Evolutionary conservation across 2,113 vertebrate species (phyloP).

Genomic region (Lepus timidus): DNA sequence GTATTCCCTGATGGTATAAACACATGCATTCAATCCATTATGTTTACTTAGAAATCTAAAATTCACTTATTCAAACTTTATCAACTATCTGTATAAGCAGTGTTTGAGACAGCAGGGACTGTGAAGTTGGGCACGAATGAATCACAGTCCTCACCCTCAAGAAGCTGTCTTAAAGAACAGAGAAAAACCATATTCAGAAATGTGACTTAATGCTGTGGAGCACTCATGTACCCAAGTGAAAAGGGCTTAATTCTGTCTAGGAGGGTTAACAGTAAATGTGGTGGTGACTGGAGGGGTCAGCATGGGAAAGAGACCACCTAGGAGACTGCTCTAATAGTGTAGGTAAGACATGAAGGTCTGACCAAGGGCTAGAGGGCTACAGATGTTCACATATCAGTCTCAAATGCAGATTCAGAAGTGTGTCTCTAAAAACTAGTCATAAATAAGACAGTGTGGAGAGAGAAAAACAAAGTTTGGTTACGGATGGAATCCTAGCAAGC

Average conservation of each 20-base stretch:
- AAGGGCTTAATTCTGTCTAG: background rate
- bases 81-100: background rate
- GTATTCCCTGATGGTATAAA: background rate
- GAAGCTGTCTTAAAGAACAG: conserved; percentile 14
- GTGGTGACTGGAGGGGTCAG: background rate
- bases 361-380: background rate
- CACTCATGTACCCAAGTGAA: background rate
- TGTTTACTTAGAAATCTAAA: conserved; percentile 18
- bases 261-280: background rate
- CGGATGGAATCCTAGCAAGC: background rate
- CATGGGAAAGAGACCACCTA: background rate
- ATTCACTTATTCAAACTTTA: background rate
- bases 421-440: background rate
- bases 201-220: background rate
- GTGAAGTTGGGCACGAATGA: background rate
- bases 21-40: background rate
- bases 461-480: background rate
- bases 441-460: background rate
- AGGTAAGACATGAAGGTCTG: background rate
- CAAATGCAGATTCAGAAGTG: conserved; percentile 19
- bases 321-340: background rate
- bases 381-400: background rate
- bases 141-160: background rate
- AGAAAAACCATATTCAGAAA: conserved; percentile 8
- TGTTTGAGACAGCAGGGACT: background rate